phyloP scores from a whole-genome alignment of 2,113 vertebrate genomes.

The Cottus gobio region DNA sequence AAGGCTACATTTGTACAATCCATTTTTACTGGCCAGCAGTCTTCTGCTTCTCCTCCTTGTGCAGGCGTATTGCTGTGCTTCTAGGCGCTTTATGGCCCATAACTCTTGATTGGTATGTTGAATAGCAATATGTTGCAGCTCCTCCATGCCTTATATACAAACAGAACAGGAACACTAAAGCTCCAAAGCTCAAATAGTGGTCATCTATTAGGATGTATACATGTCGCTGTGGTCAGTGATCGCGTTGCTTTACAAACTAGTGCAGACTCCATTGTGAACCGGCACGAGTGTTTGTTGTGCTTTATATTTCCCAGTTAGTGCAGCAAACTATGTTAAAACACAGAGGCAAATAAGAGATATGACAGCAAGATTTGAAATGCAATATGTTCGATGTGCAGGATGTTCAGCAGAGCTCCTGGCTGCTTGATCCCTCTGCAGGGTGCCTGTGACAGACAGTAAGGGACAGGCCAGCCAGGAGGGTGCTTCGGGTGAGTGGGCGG shows the following conservation, averaged over 20 bases:
- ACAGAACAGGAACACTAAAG: not conserved
- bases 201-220: too few relatives aligned
- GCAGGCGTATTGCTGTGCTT: not conserved
- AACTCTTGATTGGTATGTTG: not conserved
- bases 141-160: not conserved
- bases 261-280: not conserved
- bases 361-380: conserved; percentile 28
- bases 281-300: not conserved
- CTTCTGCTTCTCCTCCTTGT: not conserved
- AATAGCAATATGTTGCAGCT: not conserved
- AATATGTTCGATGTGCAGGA: conserved; percentile 4
- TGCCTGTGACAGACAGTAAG: conserved; percentile 59
- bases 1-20: not conserved
- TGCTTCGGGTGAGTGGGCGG: conserved; percentile 58
- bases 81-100: not conserved
- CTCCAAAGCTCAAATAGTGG: not conserved
- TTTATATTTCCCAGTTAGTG: not conserved
- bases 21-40: not conserved
- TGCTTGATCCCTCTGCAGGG: conserved; percentile 25
- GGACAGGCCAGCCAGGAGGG: conserved; percentile 54
- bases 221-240: not conserved
- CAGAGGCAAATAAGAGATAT: conserved; percentile 19
- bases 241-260: not conserved
- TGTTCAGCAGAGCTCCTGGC: conserved; percentile 32
- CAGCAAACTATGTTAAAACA: conserved; percentile 1